Evolutionary conservation across 2,113 vertebrate genomes (phyloP).

Genomic region (Cinclus cinclus): DNA sequence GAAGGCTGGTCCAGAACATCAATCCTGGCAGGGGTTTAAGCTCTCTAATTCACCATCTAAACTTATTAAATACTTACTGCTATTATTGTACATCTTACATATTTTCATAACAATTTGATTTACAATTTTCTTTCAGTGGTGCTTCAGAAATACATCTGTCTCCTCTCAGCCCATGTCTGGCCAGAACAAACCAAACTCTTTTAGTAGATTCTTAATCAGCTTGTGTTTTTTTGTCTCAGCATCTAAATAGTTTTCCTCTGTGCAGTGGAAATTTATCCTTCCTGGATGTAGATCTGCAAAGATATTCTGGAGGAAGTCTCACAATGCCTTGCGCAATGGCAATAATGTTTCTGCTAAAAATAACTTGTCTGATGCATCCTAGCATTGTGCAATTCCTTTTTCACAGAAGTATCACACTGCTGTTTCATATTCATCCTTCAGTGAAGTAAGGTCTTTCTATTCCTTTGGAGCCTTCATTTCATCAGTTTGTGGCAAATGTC

Average conservation of each 20-base stretch:
- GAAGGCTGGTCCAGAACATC: not conserved
- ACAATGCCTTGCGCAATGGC: slow-evolving; percentile 9
- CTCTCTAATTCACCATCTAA: not conserved
- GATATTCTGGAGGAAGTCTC: slow-evolving; percentile 25
- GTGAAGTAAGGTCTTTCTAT: not conserved
- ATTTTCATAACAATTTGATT: not conserved
- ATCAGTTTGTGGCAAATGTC: not conserved
- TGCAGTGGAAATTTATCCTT: not conserved
- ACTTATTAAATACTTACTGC: not conserved
- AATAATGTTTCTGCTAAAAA: slow-evolving; percentile 55
- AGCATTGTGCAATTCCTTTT: not conserved
- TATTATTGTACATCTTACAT: not conserved
- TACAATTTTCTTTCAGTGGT: not conserved
- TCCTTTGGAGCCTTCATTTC: not conserved
- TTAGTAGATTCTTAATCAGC: not conserved
- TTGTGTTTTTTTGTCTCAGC: not conserved
- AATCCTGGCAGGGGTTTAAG: not conserved
- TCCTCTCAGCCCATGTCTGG: not conserved
- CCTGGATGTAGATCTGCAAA: not conserved
- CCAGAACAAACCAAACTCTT: not conserved
- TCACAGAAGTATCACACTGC: not conserved
- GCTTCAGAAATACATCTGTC: not conserved
- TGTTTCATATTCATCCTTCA: not conserved
- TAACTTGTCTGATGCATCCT: slow-evolving; percentile 40
- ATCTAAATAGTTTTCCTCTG: not conserved